These are phyloP conservation scores for Phycodurus eques DNA, from an alignment of 2,113 vertebrate species.

Conservation along the genomic window DNA sequence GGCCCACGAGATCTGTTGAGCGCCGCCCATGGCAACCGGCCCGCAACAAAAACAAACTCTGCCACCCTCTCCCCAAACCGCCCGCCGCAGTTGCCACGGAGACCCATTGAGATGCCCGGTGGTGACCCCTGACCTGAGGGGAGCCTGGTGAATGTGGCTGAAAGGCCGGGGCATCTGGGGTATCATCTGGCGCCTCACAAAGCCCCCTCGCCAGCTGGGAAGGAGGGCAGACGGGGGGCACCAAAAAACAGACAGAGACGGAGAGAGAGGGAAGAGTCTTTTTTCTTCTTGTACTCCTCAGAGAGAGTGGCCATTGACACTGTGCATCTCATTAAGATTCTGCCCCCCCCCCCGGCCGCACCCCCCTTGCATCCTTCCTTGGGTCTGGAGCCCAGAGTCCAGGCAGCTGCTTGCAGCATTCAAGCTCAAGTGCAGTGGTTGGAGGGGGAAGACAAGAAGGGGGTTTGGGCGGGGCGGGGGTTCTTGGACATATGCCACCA, in stretches of 20 bases:
- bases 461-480: conserved; percentile 5
- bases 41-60: conserved; percentile 53
- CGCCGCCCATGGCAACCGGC: conserved; percentile 36
- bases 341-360: conserved; percentile 10
- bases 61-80: conserved; percentile 53
- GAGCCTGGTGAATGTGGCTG: conserved; percentile 70
- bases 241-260: conserved; percentile 31
- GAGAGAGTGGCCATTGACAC: conserved; percentile 76
- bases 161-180: conserved; percentile 74
- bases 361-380: conserved; percentile 10
- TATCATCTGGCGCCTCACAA: conserved; percentile 73
- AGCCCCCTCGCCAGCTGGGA: conserved; percentile 68
- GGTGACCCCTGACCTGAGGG: conserved; percentile 69
- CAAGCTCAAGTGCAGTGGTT: conserved; percentile 74
- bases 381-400: conserved; percentile 40
- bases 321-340: conserved; percentile 72
- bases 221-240: conserved; percentile 68
- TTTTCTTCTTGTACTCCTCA: conserved; percentile 72
- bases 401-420: conserved; percentile 70
- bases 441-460: conserved; percentile 37
- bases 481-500: conserved; percentile 64
- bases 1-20: conserved; percentile 22
- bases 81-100: conserved; percentile 66
- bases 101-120: conserved; percentile 74
- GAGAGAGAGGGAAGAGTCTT: conserved; percentile 58